A percentile compares a stretch with the other conserved stretches of the same genome.
Evolutionary conservation across 2,797 vertebrate species (phyloP).

Genomic region (Betta splendens): DNA sequence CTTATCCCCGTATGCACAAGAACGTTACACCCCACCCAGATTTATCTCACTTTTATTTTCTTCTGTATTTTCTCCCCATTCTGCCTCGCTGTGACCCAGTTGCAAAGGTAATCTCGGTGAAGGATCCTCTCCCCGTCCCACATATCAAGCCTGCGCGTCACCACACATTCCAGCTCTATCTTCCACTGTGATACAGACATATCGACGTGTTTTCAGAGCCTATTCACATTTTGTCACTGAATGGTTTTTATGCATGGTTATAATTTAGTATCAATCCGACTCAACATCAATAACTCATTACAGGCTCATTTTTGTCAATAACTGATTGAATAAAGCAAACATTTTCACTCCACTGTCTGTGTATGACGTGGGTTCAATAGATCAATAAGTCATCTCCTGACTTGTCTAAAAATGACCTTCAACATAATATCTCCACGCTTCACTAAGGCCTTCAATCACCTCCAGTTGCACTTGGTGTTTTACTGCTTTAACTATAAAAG

Average conservation of each 20-base stretch:
- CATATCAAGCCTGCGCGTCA: slow-evolving; percentile 25
- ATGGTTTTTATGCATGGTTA: slow-evolving; percentile 41
- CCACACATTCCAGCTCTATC: slow-evolving; percentile 22
- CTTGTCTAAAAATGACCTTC: slow-evolving; percentile 44
- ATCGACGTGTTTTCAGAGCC: slow-evolving; percentile 9
- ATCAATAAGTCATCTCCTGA: slow-evolving; percentile 55
- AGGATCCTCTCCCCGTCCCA: slow-evolving; percentile 33
- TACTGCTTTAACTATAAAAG: too few relatives aligned
- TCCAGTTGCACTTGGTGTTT: too few relatives aligned
- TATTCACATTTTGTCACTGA: slow-evolving; percentile 3
- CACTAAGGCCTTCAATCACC: not conserved
- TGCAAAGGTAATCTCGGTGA: slow-evolving; percentile 40
- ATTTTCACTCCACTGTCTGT: slow-evolving; percentile 48
- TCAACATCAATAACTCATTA: slow-evolving; percentile 59
- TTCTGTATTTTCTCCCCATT: slow-evolving; percentile 11
- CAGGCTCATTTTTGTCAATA: slow-evolving; percentile 36
- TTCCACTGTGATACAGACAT: not conserved
- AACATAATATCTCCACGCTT: slow-evolving; percentile 8
- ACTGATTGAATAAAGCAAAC: slow-evolving; percentile 47
- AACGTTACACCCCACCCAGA: slow-evolving; percentile 44
- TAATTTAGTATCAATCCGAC: slow-evolving; percentile 47
- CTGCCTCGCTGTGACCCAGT: slow-evolving; percentile 43
- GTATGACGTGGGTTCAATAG: slow-evolving; percentile 50
- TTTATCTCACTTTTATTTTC: slow-evolving; percentile 50
- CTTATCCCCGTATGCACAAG: slow-evolving; percentile 65